Evolutionary conservation across 2,113 vertebrate species (phyloP).

Genomic region (Gymnarchus niloticus): DNA sequence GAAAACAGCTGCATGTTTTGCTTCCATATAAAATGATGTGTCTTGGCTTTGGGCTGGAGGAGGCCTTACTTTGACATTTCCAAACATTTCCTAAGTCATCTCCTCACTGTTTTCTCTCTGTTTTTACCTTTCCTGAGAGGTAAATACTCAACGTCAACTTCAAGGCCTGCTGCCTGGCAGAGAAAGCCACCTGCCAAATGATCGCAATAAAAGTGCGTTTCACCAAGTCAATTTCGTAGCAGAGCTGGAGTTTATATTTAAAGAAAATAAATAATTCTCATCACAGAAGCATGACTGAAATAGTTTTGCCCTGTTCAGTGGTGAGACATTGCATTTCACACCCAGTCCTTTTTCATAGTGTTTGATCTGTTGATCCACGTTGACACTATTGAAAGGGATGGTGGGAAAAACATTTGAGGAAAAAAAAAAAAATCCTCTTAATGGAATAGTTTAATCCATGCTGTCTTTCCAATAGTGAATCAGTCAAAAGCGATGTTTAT

Average conservation of each 20-base stretch:
- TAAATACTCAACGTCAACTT: slow-evolving; percentile 21
- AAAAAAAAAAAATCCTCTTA: slow-evolving; percentile 4
- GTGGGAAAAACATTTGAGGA: too few relatives aligned
- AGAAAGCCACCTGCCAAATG: slow-evolving; percentile 11
- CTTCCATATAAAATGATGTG: not conserved
- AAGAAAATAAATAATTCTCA: slow-evolving; percentile 29
- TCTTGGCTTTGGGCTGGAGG: not conserved
- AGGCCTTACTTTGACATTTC: not conserved
- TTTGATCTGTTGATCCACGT: slow-evolving; percentile 23
- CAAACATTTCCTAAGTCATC: not conserved
- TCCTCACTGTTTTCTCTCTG: not conserved
- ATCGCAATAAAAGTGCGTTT: slow-evolving; percentile 23
- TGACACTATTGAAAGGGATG: slow-evolving; percentile 21
- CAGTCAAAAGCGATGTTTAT: not conserved
- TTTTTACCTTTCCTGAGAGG: not conserved
- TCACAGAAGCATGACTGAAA: slow-evolving; percentile 28
- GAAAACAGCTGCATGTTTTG: not conserved
- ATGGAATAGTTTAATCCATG: not conserved
- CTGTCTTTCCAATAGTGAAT: slow-evolving; percentile 5
- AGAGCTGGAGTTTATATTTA: slow-evolving; percentile 28
- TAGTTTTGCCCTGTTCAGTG: slow-evolving; percentile 16
- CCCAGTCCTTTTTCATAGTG: not conserved
- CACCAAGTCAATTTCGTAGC: slow-evolving; percentile 35
- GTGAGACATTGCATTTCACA: not conserved
- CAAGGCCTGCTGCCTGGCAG: slow-evolving; percentile 18